Percentiles rank a stretch among this genome's conserved stretches.
phyloP scores from a whole-genome alignment of 1,140 invertebrate species.

The Cherax quadricarinatus region DNA sequence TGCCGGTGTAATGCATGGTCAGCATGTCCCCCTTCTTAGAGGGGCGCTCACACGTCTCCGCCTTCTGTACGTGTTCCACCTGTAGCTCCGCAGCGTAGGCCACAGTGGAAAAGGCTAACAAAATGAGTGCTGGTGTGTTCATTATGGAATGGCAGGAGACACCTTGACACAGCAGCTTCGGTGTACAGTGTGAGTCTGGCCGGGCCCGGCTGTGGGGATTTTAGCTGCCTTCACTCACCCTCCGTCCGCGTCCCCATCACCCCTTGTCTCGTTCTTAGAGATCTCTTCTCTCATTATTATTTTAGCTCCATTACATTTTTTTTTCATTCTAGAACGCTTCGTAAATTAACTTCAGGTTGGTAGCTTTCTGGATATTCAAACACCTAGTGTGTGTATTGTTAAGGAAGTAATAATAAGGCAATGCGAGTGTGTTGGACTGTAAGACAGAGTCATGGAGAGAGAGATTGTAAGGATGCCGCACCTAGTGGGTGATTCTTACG shows the following conservation, averaged over 20 bases:
- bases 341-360: neutral
- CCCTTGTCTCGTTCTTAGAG: neutral
- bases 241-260: neutral
- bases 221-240: neutral
- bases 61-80: constrained; percentile 55
- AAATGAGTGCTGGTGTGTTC: constrained; percentile 24
- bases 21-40: constrained; percentile 70
- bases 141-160: constrained; percentile 3
- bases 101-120: constrained; percentile 9
- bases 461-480: constrained; percentile 32
- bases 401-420: neutral
- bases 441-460: neutral
- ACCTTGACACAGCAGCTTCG: neutral
- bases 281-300: neutral
- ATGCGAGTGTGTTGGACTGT: neutral
- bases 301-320: neutral
- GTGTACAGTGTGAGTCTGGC: neutral
- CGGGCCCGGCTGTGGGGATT: neutral
- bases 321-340: neutral
- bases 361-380: neutral
- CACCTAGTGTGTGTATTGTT: neutral
- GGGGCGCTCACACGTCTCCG: constrained; percentile 53
- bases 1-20: constrained; percentile 72
- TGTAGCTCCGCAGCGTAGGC: constrained; percentile 54
- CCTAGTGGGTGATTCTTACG: constrained; percentile 32